These are phyloP conservation scores for Andrena fulva DNA, from an alignment of 2,888 invertebrate genomes.

Conservation along the genomic window DNA sequence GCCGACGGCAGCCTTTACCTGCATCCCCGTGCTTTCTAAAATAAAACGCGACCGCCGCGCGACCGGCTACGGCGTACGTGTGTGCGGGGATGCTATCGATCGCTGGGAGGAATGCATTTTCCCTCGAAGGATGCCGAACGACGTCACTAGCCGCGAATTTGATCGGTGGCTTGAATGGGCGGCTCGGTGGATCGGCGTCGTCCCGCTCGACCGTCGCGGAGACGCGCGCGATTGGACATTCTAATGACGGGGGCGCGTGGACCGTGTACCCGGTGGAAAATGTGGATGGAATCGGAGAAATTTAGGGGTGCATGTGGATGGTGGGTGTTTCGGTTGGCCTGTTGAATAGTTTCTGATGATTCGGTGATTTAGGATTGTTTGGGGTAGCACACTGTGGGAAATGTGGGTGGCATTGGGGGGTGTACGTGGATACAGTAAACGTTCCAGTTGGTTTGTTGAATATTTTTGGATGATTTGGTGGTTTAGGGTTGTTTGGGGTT, in stretches of 20 bases:
- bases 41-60: constrained; percentile 28
- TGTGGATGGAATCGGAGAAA: neutral
- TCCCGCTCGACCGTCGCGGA: neutral
- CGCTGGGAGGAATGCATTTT: constrained; percentile 52
- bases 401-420: too few species aligned
- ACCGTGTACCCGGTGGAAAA: neutral
- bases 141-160: constrained; percentile 28
- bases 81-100: constrained; percentile 26
- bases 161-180: constrained; percentile 16
- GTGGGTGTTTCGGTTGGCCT: too few species aligned
- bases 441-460: too few species aligned
- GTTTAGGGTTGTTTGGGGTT: too few species aligned
- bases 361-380: too few species aligned
- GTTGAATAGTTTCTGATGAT: too few species aligned
- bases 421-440: too few species aligned
- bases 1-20: constrained; percentile 4
- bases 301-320: too few species aligned
- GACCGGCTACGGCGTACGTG: neutral
- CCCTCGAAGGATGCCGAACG: constrained; percentile 19
- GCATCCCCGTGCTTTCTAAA: constrained; percentile 40
- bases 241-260: neutral
- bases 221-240: constrained; percentile 31
- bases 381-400: too few species aligned
- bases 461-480: too few species aligned
- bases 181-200: constrained; percentile 12